Conservation (phyloP, 2,888 invertebrate species). For the Ochlodes sylvanus region DNA sequence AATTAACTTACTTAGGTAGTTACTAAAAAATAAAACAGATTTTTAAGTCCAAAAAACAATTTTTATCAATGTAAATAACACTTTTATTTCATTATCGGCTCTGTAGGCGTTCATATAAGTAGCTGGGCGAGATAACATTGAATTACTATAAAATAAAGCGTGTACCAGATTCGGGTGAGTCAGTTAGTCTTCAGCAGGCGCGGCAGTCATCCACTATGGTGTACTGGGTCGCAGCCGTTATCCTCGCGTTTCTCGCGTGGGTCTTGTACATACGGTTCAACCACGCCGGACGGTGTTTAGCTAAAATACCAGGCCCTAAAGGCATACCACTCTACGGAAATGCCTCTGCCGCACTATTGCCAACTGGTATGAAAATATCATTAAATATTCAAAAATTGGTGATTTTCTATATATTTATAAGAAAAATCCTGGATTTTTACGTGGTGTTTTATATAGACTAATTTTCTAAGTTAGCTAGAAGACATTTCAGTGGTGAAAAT, state of each 20-base stretch:
- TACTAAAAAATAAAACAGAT: too few species aligned
- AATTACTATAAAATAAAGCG: constrained; percentile 29
- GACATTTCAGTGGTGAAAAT: too few species aligned
- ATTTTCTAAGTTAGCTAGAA: too few species aligned
- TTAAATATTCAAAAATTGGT: neutral
- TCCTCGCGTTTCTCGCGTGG: neutral
- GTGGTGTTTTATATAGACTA: too few species aligned
- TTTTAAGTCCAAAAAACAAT: too few species aligned
- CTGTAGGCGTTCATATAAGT: neutral
- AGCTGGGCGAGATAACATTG: constrained; percentile 1
- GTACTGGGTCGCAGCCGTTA: constrained; percentile 6
- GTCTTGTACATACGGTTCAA: constrained; percentile 32
- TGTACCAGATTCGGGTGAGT: constrained; percentile 1
- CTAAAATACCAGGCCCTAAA: constrained; percentile 60
- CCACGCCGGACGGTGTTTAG: constrained; percentile 47
- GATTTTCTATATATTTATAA: too few species aligned
- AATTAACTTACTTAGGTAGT: too few species aligned
- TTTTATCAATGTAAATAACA: too few species aligned
- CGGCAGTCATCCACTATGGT: constrained; percentile 3
- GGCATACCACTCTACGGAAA: constrained; percentile 56
- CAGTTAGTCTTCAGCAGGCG: constrained; percentile 14
- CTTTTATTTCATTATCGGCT: too few species aligned
- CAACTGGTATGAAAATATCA: constrained; percentile 45
- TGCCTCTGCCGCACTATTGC: constrained; percentile 47
- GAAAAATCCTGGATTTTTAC: too few species aligned